phyloP scores from a whole-genome alignment of 2,797 vertebrate species.

The Sternarchorhynchus goeldii region DNA sequence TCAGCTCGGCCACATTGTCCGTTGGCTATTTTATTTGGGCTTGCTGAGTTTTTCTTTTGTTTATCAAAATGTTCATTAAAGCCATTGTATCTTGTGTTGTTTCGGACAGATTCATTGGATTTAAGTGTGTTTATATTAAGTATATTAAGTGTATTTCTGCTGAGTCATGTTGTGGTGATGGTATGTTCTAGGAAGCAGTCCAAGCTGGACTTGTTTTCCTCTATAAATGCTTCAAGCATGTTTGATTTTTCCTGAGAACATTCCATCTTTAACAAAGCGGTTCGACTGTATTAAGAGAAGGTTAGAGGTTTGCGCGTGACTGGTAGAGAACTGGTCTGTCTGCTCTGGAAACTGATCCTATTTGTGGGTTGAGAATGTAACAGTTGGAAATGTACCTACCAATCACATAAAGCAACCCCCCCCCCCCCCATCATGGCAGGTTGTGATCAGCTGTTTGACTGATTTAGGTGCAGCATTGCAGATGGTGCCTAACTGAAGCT shows the following conservation, averaged over 20 bases:
- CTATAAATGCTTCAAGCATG: conserved; percentile 3
- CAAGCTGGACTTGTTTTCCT: background rate
- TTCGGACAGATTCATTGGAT: background rate
- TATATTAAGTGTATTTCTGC: background rate
- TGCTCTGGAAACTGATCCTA: conserved; percentile 14
- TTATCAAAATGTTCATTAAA: background rate
- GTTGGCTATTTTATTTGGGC: background rate
- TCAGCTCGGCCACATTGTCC: background rate
- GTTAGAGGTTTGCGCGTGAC: background rate
- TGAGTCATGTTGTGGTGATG: background rate
- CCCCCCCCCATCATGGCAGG: background rate
- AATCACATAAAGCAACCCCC: background rate
- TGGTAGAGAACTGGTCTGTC: background rate
- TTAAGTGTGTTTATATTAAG: conserved; percentile 4
- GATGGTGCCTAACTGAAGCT: conserved; percentile 19
- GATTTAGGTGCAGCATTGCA: conserved; percentile 5
- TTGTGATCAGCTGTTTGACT: conserved; percentile 12
- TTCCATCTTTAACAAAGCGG: background rate
- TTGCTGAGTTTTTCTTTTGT: background rate
- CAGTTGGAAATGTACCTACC: conserved; percentile 36
- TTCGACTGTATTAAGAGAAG: background rate
- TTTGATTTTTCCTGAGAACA: background rate
- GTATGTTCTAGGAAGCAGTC: background rate
- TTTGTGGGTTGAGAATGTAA: conserved; percentile 13
- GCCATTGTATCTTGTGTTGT: background rate